phyloP scores from a whole-genome alignment of 2,113 vertebrate genomes.

The Platichthys stellatus region DNA sequence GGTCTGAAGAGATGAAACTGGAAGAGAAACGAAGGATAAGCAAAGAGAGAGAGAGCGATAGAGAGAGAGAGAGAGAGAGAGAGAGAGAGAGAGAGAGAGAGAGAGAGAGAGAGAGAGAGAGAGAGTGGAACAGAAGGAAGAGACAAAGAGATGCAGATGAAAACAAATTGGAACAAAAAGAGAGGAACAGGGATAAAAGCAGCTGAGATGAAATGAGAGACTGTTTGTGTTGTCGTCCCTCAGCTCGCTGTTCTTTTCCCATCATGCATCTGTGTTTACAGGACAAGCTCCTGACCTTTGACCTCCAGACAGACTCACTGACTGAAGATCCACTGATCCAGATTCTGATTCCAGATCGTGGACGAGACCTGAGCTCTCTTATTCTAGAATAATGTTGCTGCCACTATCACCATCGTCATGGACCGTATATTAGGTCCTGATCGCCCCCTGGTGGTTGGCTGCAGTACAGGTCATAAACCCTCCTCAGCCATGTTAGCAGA shows the following conservation, averaged over 20 bases:
- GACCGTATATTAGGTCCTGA: too few relatives aligned
- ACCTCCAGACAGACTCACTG: neutral
- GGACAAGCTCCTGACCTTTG: neutral
- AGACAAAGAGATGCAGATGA: constrained; percentile 34
- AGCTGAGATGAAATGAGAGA: neutral
- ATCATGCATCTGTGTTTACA: neutral
- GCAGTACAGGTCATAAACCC: too few relatives aligned
- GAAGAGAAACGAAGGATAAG: neutral
- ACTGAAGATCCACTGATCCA: neutral
- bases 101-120: constrained; percentile 16
- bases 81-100: neutral
- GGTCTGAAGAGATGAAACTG: constrained; percentile 30
- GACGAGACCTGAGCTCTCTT: too few relatives aligned
- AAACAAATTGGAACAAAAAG: constrained; percentile 43
- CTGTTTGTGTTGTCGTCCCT: neutral
- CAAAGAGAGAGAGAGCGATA: neutral
- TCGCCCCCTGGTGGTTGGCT: too few relatives aligned
- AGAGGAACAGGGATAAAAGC: constrained; percentile 24
- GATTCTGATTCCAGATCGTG: too few relatives aligned
- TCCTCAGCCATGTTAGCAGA: too few relatives aligned
- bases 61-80: constrained; percentile 8
- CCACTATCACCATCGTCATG: too few relatives aligned
- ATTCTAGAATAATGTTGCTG: too few relatives aligned
- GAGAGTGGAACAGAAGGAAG: neutral
- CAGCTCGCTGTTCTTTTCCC: neutral